A percentile compares a stretch with the other conserved stretches of the same genome.
These are phyloP conservation scores for Tetragonula carbonaria DNA, from an alignment of 2,888 invertebrate genomes.

Conservation along the genomic window DNA sequence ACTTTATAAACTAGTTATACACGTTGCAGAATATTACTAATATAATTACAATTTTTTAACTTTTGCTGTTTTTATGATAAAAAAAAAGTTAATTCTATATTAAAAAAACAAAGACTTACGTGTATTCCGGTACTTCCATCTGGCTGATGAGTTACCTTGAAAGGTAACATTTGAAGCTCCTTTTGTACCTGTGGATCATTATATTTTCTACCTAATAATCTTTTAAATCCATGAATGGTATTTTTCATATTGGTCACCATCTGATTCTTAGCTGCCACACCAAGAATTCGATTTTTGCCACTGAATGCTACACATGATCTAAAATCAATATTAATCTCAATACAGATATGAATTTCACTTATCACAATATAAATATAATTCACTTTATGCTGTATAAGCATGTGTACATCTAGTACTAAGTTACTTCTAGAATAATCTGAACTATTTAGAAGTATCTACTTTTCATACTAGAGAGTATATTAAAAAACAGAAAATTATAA, in stretches of 20 bases:
- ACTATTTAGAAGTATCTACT: neutral
- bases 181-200: conserved; percentile 94
- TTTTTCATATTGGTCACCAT: conserved; percentile 98
- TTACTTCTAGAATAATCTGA: conserved; percentile 45
- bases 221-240: conserved; percentile 97
- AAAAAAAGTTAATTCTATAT: neutral
- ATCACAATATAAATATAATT: neutral
- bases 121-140: conserved; percentile 94
- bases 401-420: conserved; percentile 3
- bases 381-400: neutral
- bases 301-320: conserved; percentile 99
- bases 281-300: conserved; percentile 95
- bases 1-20: neutral
- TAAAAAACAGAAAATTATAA: neutral
- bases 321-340: conserved; percentile 58
- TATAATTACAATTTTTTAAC: neutral
- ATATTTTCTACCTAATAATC: conserved; percentile 95
- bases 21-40: neutral
- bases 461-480: neutral
- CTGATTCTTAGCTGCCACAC: conserved; percentile 98
- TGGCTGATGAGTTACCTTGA: conserved; percentile 89
- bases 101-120: conserved; percentile 85
- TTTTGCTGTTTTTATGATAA: neutral
- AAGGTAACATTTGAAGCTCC: conserved; percentile 92
- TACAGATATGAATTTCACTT: neutral